Conservation (phyloP, 2,797 vertebrate genomes). For the Aulostomus chinensis region DNA sequence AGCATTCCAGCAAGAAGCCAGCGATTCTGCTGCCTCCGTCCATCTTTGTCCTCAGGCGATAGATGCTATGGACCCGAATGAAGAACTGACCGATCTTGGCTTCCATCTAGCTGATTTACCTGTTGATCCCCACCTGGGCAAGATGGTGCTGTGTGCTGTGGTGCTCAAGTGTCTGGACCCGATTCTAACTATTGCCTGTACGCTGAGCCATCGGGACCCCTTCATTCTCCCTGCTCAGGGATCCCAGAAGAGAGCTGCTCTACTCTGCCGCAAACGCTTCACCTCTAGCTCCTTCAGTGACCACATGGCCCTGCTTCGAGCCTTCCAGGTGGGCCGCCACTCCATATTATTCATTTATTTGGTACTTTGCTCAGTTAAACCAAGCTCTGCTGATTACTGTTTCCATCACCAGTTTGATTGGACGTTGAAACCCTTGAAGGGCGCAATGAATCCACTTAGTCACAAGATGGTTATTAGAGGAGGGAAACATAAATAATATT, state of each 20-base stretch:
- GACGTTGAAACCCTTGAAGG: too few relatives aligned
- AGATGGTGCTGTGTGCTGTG: constrained; percentile 94
- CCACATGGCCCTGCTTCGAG: constrained; percentile 94
- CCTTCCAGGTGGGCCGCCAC: constrained; percentile 87
- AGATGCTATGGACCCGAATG: constrained; percentile 91
- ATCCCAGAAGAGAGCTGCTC: constrained; percentile 87
- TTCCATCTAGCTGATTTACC: constrained; percentile 92
- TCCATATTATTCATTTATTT: too few relatives aligned
- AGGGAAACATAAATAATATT: too few relatives aligned
- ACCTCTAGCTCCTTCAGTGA: constrained; percentile 91
- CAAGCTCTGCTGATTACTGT: too few relatives aligned
- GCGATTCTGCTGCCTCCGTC: not conserved
- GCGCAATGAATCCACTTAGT: too few relatives aligned
- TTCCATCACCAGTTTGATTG: too few relatives aligned
- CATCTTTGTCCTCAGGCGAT: constrained; percentile 77
- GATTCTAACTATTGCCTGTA: constrained; percentile 93
- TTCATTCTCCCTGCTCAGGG: constrained; percentile 89
- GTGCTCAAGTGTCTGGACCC: constrained; percentile 95
- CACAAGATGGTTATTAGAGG: too few relatives aligned
- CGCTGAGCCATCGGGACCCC: constrained; percentile 91
- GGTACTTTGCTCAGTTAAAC: too few relatives aligned
- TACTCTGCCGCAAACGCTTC: constrained; percentile 87
- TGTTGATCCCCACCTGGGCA: constrained; percentile 94
- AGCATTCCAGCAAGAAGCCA: too few relatives aligned
- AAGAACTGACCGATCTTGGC: constrained; percentile 93